Evolutionary conservation across 2,113 vertebrate genomes (phyloP).

Genomic region (Cairina moschata): DNA sequence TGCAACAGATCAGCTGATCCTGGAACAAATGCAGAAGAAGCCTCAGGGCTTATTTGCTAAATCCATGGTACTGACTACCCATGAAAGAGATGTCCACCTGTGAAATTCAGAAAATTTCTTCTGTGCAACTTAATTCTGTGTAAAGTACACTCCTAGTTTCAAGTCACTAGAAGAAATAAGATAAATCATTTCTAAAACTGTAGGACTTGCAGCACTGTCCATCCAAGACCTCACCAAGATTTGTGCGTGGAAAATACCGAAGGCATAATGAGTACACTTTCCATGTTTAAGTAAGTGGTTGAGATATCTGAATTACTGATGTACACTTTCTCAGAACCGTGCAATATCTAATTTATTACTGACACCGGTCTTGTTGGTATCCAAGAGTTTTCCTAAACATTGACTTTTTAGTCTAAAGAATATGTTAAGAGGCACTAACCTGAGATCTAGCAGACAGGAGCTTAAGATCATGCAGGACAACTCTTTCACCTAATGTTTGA

Average conservation of each 20-base stretch:
- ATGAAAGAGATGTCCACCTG: neutral
- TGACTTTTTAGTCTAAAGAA: neutral
- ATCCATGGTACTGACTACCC: rapidly evolving
- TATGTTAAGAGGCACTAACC: neutral
- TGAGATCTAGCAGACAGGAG: neutral
- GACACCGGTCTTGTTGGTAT: rapidly evolving
- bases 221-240: neutral
- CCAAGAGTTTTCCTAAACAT: neutral
- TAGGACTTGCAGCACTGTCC: neutral
- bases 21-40: neutral
- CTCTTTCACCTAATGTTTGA: neutral
- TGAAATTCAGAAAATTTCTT: neutral
- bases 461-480: neutral
- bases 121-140: neutral
- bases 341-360: neutral
- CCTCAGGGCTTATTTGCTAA: neutral
- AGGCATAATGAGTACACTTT: neutral
- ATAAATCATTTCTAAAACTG: neutral
- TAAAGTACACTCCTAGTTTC: neutral
- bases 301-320: neutral
- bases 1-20: neutral
- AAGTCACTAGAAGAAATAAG: neutral
- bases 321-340: neutral
- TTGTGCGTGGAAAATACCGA: neutral
- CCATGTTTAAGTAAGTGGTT: neutral